A percentile compares a stretch with the other conserved stretches of the same genome.
phyloP scores from a whole-genome alignment of 2,888 invertebrate genomes.

The Eremobia ochroleuca region DNA sequence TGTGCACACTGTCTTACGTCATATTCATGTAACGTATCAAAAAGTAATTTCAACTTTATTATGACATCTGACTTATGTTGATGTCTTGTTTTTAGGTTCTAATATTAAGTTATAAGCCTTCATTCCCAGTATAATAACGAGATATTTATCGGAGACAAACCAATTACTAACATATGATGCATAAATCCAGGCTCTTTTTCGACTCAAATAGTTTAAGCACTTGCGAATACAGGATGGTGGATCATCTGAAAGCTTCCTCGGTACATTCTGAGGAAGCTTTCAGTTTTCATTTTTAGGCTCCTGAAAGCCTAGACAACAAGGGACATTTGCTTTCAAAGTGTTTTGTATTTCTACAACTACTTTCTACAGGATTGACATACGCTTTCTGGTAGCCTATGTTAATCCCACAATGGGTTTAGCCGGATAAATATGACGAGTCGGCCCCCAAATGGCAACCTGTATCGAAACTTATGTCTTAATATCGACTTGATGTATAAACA shows the following conservation, averaged over 20 bases:
- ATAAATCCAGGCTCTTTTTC: background rate
- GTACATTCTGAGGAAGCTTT: too few species aligned
- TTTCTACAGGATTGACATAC: background rate
- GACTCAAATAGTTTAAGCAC: background rate
- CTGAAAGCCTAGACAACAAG: background rate
- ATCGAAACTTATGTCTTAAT: too few species aligned
- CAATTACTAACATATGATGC: background rate
- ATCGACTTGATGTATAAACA: too few species aligned
- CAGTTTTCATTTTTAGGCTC: too few species aligned
- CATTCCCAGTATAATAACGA: background rate
- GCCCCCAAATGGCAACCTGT: too few species aligned
- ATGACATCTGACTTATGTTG: constrained; percentile 24
- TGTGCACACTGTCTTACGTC: constrained; percentile 18
- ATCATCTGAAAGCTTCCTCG: background rate
- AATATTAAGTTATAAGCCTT: constrained; percentile 29
- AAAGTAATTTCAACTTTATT: constrained; percentile 60
- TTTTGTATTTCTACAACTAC: background rate
- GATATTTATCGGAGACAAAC: constrained; percentile 12
- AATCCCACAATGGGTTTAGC: too few species aligned
- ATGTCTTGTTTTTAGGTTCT: constrained; percentile 20
- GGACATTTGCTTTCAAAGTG: background rate
- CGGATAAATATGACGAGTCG: too few species aligned
- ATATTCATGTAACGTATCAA: constrained; percentile 26
- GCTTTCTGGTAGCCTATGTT: background rate
- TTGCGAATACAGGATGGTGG: background rate